Percentiles rank a stretch among this genome's conserved stretches.
Conservation (phyloP, 2,888 invertebrate species). For the Metacarcinus magister region DNA sequence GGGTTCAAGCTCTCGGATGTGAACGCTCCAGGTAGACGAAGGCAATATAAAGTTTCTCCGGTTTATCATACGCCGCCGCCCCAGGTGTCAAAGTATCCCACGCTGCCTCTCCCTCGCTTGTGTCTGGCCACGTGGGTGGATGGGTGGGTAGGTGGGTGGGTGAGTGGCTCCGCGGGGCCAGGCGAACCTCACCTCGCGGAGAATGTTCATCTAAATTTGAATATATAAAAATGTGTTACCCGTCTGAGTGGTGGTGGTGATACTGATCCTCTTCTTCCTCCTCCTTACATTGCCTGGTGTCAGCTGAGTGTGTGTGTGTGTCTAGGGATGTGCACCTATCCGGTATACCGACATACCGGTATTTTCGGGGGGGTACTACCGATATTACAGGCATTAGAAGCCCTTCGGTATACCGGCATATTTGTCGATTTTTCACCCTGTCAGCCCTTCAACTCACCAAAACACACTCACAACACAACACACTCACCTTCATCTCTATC, state of each 20-base stretch:
- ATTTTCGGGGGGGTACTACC: no score
- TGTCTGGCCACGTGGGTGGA: not conserved
- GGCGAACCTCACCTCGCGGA: not conserved
- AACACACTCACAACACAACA: no score
- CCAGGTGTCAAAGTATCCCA: slow-evolving; percentile 34
- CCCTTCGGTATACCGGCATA: no score
- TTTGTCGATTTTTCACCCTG: no score
- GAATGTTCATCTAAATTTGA: not conserved
- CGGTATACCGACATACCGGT: no score
- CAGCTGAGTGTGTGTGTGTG: no score
- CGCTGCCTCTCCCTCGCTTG: not conserved
- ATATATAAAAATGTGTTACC: not conserved
- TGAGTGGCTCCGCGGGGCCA: not conserved
- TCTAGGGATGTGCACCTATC: no score
- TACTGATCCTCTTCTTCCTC: not conserved
- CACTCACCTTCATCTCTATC: no score
- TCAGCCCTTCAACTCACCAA: no score
- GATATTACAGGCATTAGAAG: no score
- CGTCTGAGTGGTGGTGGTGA: not conserved
- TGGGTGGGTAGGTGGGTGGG: no score
- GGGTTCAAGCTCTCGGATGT: not conserved
- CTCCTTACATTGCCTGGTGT: no score
- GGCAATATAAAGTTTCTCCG: slow-evolving; percentile 43
- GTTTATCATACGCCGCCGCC: slow-evolving; percentile 46
- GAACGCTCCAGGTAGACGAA: slow-evolving; percentile 37